Base-by-base conservation (phyloP, 2,888 invertebrate species). In the Periphyllus acericola region DNA sequence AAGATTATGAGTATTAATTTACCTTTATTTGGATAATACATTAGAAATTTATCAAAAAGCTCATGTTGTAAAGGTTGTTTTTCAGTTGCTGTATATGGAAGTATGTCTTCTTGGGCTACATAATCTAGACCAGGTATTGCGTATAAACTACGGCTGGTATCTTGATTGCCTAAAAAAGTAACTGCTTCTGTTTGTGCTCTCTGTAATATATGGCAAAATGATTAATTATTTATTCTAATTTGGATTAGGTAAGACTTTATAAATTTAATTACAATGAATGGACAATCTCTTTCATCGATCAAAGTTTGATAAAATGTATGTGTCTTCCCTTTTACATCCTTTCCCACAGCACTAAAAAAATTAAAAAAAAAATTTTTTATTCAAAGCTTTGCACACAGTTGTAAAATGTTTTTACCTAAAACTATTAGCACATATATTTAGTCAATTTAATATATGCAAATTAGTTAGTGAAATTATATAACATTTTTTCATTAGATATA, bases 131-230 rank as follows among this genome's bases (percentile, higher is more conserved):
- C 99, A 14, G 98, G 98, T 91, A 99, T 98, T 1, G 98, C 98
- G 92, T 99, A 99, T 60, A 99, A 92, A 91, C 98, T 98, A 89
- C 98, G 94, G 91, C 97, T 97, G 29, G 97, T 97, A 91, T 98
- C 98, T 92, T 98, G 98, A 92, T 97, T 98, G 32, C 98, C 98
- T 82, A 99, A 93, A 92, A 99, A 99, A 0, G 99, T 99, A 1
- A 99, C 99, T 9, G 98, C 97, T 93, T 99, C 98, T 6, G 98
- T 97, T 92, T 98, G 99, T n/a, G 99, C 98, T 91, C 98, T 94
- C 98, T 97, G 92, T 52, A 89, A 72, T 88, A 66, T 76, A 89
- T 78, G 75, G 82, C 71, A 81, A 80, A 80, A 46, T 74, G 55
- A 84, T 55, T 36, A 55, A 32, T 34, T 6, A 6, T 36, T 68